Evolutionary conservation across 2,113 vertebrate genomes (phyloP).

Genomic region (Nestor notabilis): DNA sequence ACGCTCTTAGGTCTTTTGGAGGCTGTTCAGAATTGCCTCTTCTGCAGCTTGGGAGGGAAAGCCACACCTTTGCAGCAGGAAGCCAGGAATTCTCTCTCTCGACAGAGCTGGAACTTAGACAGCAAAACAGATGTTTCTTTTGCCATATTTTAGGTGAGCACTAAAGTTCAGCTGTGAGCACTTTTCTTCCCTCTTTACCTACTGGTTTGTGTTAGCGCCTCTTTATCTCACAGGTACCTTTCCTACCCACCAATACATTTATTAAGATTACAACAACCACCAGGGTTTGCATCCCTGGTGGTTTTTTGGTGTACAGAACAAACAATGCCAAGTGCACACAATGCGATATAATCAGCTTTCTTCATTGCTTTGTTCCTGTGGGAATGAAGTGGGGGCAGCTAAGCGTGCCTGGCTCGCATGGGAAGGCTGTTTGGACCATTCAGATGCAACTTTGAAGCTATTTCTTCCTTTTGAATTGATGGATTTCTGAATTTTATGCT

Average conservation of each 20-base stretch:
- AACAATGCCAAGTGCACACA: background rate
- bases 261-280: background rate
- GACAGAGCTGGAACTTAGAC: background rate
- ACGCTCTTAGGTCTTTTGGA: background rate
- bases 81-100: background rate
- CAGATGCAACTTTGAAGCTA: background rate
- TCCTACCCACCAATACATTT: background rate
- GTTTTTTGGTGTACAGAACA: background rate
- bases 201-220: background rate
- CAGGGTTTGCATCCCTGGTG: background rate
- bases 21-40: conserved; percentile 12
- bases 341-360: background rate
- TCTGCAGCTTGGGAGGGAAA: conserved; percentile 7
- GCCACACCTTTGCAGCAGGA: conserved; percentile 25
- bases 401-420: background rate
- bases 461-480: background rate
- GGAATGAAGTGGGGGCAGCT: background rate
- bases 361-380: background rate
- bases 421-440: background rate
- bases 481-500: background rate
- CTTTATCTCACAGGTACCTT: background rate
- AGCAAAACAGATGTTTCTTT: background rate
- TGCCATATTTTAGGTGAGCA: background rate
- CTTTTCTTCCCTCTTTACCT: background rate
- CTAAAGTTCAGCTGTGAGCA: background rate